These are phyloP conservation scores for Dipodomys spectabilis DNA, from an alignment of 2,113 vertebrate genomes.

Conservation along the genomic window DNA sequence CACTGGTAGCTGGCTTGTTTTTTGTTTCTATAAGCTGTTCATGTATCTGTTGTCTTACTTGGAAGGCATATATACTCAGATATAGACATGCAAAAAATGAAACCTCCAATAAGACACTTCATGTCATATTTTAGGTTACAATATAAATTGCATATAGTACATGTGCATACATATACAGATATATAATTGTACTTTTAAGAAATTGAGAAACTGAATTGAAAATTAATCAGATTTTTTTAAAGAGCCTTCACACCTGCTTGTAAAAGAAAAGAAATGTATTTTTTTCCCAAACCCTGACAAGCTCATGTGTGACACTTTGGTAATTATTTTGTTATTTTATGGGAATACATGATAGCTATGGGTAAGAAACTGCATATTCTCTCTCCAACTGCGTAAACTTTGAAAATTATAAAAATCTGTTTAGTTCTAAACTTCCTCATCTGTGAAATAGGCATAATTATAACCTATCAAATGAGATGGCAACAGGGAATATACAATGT, in stretches of 20 bases:
- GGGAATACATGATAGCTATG: neutral
- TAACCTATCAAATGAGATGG: neutral
- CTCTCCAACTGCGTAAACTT: neutral
- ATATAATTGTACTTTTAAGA: conserved; percentile 41
- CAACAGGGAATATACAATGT: neutral
- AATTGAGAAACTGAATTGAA: neutral
- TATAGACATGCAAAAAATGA: neutral
- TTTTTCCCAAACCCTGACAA: neutral
- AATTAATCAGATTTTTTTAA: neutral
- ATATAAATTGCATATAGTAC: neutral
- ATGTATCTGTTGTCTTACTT: conserved; percentile 6
- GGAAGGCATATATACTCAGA: neutral
- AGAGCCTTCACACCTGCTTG: neutral
- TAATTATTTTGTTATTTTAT: neutral
- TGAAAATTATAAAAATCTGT: neutral
- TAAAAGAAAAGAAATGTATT: conserved; percentile 26
- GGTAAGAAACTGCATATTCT: neutral
- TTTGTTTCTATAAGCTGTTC: neutral
- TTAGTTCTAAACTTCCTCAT: neutral
- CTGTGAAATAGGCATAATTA: neutral
- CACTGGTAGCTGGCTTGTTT: too few relatives aligned
- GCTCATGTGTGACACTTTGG: neutral
- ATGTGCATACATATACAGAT: neutral
- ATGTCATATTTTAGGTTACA: neutral
- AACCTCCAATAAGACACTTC: neutral